These are phyloP conservation scores for Alviniconcha marisindica DNA, from an alignment of 1,140 invertebrate genomes.

Conservation along the genomic window DNA sequence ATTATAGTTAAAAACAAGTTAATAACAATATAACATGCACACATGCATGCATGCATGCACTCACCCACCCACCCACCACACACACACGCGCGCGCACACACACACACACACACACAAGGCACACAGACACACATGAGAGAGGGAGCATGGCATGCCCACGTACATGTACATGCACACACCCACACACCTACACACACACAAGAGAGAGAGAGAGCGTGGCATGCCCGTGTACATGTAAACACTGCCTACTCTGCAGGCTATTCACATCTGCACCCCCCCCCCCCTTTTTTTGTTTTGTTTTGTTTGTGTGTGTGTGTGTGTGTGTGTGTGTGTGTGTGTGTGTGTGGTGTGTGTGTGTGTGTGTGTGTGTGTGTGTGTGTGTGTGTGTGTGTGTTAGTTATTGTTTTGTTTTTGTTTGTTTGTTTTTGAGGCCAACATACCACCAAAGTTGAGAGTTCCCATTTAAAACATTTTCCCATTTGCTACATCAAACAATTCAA, in stretches of 20 bases:
- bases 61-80: too few relatives aligned
- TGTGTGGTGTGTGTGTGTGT: neutral
- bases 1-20: too few relatives aligned
- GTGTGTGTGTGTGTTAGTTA: neutral
- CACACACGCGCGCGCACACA: too few relatives aligned
- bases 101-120: too few relatives aligned
- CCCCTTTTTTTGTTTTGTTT: neutral
- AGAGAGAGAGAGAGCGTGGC: neutral
- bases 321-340: slow-evolving; percentile 22
- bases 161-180: neutral
- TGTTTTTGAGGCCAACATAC: neutral
- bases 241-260: too few relatives aligned
- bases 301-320: slow-evolving; percentile 16
- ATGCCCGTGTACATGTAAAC: neutral
- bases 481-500: too few relatives aligned
- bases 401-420: neutral
- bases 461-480: too few relatives aligned
- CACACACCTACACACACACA: neutral
- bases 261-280: too few relatives aligned
- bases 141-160: neutral
- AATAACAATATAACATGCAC: too few relatives aligned
- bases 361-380: slow-evolving; percentile 1
- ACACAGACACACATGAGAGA: neutral
- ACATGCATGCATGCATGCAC: too few relatives aligned
- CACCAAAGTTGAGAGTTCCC: too few relatives aligned